Evolutionary conservation across 2,113 vertebrate genomes (phyloP).

Genomic region (Chionis minor): DNA sequence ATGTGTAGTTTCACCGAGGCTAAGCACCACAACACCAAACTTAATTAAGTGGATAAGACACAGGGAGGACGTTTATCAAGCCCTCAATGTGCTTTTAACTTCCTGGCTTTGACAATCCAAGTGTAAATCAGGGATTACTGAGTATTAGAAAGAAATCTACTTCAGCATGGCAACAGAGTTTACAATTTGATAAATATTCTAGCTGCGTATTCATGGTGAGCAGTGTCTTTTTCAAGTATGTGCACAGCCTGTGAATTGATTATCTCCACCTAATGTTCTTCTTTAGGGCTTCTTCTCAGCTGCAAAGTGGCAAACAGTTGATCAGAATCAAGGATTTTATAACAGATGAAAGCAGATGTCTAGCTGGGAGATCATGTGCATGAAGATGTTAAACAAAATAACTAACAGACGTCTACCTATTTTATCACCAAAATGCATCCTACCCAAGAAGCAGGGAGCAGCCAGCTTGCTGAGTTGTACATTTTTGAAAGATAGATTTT

Average conservation of each 20-base stretch:
- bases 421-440: background rate
- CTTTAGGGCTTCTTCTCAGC: background rate
- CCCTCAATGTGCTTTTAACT: background rate
- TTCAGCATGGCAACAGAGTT: constrained; percentile 15
- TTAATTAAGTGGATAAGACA: background rate
- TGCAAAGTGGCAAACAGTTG: background rate
- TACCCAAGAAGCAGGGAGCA: background rate
- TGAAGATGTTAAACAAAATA: background rate
- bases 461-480: background rate
- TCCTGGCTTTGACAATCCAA: background rate
- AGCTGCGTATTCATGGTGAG: background rate
- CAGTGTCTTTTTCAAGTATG: constrained; percentile 15
- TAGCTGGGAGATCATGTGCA: background rate
- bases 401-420: background rate
- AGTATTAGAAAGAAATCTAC: constrained; percentile 27
- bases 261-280: background rate
- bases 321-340: background rate
- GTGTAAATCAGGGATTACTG: constrained; percentile 20
- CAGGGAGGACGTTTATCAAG: background rate
- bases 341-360: background rate
- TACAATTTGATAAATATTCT: constrained; percentile 51
- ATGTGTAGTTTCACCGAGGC: background rate
- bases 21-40: background rate
- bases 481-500: background rate
- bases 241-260: constrained; percentile 44